These are phyloP conservation scores for Eupithecia pulchellata DNA, from an alignment of 2,888 invertebrate species.

Conservation along the genomic window DNA sequence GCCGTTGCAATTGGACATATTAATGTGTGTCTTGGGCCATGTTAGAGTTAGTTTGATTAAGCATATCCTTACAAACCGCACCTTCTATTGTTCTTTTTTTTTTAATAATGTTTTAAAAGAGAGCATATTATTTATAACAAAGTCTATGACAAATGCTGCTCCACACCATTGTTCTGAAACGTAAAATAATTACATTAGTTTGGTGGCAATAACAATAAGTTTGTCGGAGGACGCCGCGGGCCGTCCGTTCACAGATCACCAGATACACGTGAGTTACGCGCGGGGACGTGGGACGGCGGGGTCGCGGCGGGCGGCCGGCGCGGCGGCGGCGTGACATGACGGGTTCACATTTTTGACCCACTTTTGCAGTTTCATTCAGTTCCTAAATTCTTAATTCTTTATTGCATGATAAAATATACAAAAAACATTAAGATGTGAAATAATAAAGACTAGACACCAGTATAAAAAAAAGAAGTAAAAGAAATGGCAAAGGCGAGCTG, in stretches of 20 bases:
- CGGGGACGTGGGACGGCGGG: conserved; percentile 34
- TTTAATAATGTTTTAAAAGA: no score
- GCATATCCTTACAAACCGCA: no score
- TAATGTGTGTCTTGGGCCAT: no score
- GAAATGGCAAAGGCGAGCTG: no score
- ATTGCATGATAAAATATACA: no score
- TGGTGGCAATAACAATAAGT: conserved; percentile 83
- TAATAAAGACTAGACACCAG: no score
- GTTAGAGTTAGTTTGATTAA: no score
- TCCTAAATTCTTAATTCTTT: no score
- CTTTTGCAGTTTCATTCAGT: conserved; percentile 1
- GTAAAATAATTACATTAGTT: conserved; percentile 83
- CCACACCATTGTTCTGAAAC: conserved; percentile 56
- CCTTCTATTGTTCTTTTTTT: no score
- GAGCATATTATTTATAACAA: background rate
- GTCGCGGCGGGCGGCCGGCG: background rate
- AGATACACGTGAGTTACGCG: conserved; percentile 73
- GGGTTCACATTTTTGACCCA: conserved; percentile 37
- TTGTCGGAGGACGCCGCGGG: conserved; percentile 60
- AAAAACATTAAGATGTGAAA: no score
- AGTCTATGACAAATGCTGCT: conserved; percentile 32
- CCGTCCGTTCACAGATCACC: conserved; percentile 79
- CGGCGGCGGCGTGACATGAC: background rate
- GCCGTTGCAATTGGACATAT: no score
- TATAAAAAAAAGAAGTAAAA: no score